Percentiles rank a stretch among this genome's conserved stretches.
Conservation (phyloP, 2,888 invertebrate genomes). For the Acleris holmiana region DNA sequence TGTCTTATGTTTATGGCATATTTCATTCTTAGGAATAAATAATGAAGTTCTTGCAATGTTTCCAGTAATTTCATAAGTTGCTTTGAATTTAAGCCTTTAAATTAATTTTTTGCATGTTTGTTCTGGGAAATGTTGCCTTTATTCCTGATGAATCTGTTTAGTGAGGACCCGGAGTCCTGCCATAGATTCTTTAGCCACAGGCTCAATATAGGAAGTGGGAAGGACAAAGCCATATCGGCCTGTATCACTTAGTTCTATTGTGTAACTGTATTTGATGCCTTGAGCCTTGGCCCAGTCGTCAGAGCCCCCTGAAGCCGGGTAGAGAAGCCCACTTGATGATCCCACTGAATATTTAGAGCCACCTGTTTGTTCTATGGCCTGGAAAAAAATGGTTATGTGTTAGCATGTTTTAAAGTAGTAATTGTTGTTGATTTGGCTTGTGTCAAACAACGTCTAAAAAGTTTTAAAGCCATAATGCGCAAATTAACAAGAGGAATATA, state of each 20-base stretch:
- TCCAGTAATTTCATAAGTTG: not conserved
- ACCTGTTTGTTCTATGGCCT: slow-evolving; percentile 85
- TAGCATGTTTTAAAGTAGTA: not conserved
- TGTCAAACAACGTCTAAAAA: too few relatives aligned
- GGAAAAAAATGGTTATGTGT: slow-evolving; percentile 44
- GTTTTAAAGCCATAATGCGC: too few relatives aligned
- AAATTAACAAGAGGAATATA: too few relatives aligned
- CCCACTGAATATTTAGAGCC: slow-evolving; percentile 90
- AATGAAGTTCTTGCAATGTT: too few relatives aligned
- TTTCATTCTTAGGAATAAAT: slow-evolving; percentile 1
- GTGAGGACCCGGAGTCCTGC: slow-evolving; percentile 88
- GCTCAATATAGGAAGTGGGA: slow-evolving; percentile 90
- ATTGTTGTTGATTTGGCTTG: too few relatives aligned
- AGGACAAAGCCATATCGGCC: slow-evolving; percentile 94
- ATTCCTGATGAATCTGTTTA: slow-evolving; percentile 51
- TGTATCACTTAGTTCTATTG: slow-evolving; percentile 94
- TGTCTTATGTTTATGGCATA: slow-evolving; percentile 28
- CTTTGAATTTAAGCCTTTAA: not conserved
- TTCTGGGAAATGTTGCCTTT: slow-evolving; percentile 3
- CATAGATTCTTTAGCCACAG: slow-evolving; percentile 90
- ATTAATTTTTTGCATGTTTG: not conserved
- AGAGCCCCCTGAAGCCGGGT: slow-evolving; percentile 92
- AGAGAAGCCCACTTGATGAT: slow-evolving; percentile 90
- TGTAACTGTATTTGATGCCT: slow-evolving; percentile 94
- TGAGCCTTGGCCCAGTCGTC: slow-evolving; percentile 96